Evolutionary conservation across 2,113 vertebrate species (phyloP).

Genomic region (Phycodurus eques): DNA sequence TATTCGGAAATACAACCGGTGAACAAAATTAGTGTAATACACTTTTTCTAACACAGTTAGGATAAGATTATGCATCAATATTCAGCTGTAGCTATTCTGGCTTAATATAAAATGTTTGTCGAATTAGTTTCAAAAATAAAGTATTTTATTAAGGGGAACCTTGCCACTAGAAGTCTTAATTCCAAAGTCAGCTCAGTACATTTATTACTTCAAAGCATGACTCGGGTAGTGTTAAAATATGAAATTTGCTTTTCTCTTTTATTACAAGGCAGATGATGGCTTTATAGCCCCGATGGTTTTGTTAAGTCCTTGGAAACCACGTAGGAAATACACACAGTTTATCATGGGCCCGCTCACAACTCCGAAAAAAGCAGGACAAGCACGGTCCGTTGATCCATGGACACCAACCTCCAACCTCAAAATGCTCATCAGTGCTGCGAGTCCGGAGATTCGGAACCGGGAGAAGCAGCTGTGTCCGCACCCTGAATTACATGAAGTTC

Average conservation of each 20-base stretch:
- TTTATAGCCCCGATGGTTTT: constrained; percentile 66
- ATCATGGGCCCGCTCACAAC: constrained; percentile 80
- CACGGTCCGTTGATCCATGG: constrained; percentile 83
- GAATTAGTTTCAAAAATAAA: neutral
- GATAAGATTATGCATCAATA: neutral
- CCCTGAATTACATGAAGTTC: constrained; percentile 60
- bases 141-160: neutral
- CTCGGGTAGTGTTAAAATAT: neutral
- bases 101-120: neutral
- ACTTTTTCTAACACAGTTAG: neutral
- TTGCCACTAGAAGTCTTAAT: neutral
- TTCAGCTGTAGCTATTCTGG: neutral
- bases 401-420: constrained; percentile 95
- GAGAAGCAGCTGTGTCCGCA: constrained; percentile 78
- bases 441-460: constrained; percentile 90
- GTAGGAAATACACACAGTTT: constrained; percentile 54
- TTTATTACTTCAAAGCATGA: neutral
- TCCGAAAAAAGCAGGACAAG: constrained; percentile 82
- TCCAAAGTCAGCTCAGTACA: neutral
- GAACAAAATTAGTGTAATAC: neutral
- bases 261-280: constrained; percentile 66
- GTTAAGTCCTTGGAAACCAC: constrained; percentile 43
- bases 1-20: neutral
- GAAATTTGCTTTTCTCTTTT: neutral
- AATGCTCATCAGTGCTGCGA: constrained; percentile 93